A percentile compares a stretch with the other conserved stretches of the same genome.
Conservation (phyloP, 2,888 invertebrate species). For the Lordiphosa fenestrarum region DNA sequence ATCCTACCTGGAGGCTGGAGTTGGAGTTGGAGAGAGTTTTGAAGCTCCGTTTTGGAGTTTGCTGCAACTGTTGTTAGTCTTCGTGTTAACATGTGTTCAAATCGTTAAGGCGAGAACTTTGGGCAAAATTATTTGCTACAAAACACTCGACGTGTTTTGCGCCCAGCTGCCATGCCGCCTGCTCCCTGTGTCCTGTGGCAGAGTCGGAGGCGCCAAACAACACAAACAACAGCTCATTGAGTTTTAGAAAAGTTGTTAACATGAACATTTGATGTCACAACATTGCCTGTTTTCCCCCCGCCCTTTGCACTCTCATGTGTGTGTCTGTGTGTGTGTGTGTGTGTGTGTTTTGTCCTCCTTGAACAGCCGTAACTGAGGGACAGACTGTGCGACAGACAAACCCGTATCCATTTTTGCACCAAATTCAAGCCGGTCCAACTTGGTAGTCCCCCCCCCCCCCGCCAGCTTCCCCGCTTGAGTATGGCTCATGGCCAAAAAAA, state of each 20-base stretch:
- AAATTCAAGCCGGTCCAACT: constrained; percentile 9
- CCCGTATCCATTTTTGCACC: constrained; percentile 11
- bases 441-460: background rate
- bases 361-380: constrained; percentile 26
- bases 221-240: constrained; percentile 73
- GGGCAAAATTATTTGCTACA: constrained; percentile 73
- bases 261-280: constrained; percentile 74
- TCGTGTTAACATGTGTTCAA: constrained; percentile 73
- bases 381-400: background rate
- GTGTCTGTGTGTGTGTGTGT: constrained; percentile 11
- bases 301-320: constrained; percentile 1
- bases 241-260: constrained; percentile 72
- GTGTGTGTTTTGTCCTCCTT: constrained; percentile 31
- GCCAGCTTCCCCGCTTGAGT: constrained; percentile 4
- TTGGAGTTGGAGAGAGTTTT: background rate
- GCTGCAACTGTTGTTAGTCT: constrained; percentile 62
- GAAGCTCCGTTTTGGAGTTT: constrained; percentile 24
- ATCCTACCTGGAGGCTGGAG: background rate
- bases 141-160: constrained; percentile 74
- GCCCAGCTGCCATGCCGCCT: constrained; percentile 55
- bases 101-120: constrained; percentile 72
- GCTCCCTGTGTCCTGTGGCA: constrained; percentile 7
- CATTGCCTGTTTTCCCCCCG: constrained; percentile 30
- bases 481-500: constrained; percentile 14
- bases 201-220: constrained; percentile 47